These are phyloP conservation scores for Eurystomus glaucurus DNA, from an alignment of 2,797 vertebrate species.

Conservation along the genomic window DNA sequence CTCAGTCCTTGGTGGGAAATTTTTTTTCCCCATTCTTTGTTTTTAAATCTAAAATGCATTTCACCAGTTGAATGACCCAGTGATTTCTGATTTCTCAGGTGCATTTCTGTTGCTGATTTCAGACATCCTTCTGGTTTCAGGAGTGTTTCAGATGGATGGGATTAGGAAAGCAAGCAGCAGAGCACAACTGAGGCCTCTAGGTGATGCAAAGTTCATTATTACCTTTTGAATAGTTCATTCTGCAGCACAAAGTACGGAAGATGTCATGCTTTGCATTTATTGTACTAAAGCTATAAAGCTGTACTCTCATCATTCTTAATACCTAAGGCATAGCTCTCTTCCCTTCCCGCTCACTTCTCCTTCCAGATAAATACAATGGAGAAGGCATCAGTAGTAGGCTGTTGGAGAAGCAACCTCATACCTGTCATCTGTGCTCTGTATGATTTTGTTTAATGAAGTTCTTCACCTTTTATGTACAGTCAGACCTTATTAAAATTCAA, in stretches of 20 bases:
- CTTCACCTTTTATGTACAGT: background rate
- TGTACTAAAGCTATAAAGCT: slow-evolving; percentile 25
- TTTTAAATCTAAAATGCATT: background rate
- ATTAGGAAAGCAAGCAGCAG: slow-evolving; percentile 32
- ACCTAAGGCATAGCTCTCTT: background rate
- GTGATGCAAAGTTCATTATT: slow-evolving; percentile 41
- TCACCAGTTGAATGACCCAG: slow-evolving; percentile 9
- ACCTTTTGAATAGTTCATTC: slow-evolving; percentile 48
- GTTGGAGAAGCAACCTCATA: background rate
- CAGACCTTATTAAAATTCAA: slow-evolving; percentile 5
- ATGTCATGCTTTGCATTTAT: slow-evolving; percentile 26
- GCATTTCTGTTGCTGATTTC: slow-evolving; percentile 23
- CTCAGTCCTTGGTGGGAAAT: background rate
- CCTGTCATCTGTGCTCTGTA: background rate
- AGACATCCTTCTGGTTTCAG: background rate
- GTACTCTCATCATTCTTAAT: background rate
- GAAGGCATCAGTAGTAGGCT: background rate
- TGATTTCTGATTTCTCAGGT: slow-evolving; percentile 34
- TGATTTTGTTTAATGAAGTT: slow-evolving; percentile 11
- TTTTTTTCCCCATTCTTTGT: background rate
- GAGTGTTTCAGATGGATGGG: background rate
- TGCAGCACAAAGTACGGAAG: slow-evolving; percentile 1
- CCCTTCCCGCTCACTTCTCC: background rate
- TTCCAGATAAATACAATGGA: background rate
- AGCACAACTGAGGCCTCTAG: slow-evolving; percentile 20